A percentile compares a stretch with the other conserved stretches of the same genome.
Evolutionary conservation across 2,888 invertebrate species (phyloP).

Genomic region (Terebella lapidaria): DNA sequence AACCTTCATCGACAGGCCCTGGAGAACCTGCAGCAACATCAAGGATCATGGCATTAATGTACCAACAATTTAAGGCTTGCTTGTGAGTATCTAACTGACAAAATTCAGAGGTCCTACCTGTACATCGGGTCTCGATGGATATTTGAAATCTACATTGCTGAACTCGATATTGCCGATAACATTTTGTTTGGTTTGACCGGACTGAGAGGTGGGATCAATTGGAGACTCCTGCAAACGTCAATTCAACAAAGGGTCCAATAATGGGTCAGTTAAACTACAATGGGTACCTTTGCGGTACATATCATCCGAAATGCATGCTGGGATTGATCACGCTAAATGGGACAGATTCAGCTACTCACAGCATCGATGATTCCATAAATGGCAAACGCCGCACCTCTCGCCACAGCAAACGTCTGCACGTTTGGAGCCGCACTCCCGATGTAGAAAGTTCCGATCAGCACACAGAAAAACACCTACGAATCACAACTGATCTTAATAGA

Average conservation of each 20-base stretch:
- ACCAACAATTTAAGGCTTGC: too few species aligned
- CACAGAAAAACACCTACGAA: constrained; percentile 70
- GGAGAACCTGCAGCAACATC: constrained; percentile 37
- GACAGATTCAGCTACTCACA: too few species aligned
- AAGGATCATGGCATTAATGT: too few species aligned
- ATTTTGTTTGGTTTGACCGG: constrained; percentile 61
- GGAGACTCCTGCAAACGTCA: constrained; percentile 56
- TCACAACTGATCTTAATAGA: neutral
- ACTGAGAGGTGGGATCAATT: constrained; percentile 66
- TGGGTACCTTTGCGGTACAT: too few species aligned
- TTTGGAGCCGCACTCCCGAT: constrained; percentile 47
- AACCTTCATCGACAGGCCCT: constrained; percentile 31
- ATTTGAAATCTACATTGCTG: constrained; percentile 66
- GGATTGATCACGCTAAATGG: too few species aligned
- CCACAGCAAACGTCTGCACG: constrained; percentile 36
- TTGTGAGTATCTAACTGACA: too few species aligned
- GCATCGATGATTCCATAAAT: constrained; percentile 72
- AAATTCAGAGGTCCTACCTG: constrained; percentile 1
- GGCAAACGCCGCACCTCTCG: constrained; percentile 59
- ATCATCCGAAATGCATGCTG: too few species aligned
- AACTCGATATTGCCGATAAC: constrained; percentile 66
- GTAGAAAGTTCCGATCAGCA: constrained; percentile 48
- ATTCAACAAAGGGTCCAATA: too few species aligned
- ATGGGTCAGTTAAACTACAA: too few species aligned
- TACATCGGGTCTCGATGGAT: constrained; percentile 70